Evolutionary conservation across 2,888 invertebrate genomes (phyloP).

Genomic region (Calliphora vomitoria): DNA sequence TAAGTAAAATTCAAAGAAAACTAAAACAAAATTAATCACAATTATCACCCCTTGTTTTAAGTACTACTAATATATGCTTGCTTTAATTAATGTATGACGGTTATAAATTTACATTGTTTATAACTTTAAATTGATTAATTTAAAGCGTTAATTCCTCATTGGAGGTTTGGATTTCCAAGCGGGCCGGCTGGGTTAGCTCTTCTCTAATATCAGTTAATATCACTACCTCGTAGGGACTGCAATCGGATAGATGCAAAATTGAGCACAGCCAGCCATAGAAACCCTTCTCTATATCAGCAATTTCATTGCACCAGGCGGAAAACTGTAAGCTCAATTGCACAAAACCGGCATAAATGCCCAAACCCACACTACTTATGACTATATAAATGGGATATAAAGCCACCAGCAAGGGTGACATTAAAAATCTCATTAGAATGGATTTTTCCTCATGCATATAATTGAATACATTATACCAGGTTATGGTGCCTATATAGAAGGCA

Average conservation of each 20-base stretch:
- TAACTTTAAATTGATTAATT: constrained; percentile 19
- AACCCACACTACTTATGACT: constrained; percentile 87
- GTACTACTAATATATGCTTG: not conserved
- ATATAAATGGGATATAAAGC: constrained; percentile 90
- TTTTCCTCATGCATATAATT: constrained; percentile 89
- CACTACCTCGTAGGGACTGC: constrained; percentile 89
- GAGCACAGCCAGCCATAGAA: constrained; percentile 92
- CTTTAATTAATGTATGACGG: constrained; percentile 58
- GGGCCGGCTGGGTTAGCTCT: constrained; percentile 71
- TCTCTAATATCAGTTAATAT: constrained; percentile 86
- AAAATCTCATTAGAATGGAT: constrained; percentile 87
- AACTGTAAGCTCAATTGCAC: constrained; percentile 89
- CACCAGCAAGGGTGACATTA: constrained; percentile 89
- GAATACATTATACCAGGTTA: constrained; percentile 92
- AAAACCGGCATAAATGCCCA: constrained; percentile 89
- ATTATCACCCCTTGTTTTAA: constrained; percentile 57
- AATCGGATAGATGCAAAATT: constrained; percentile 88
- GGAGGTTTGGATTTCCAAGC: constrained; percentile 83
- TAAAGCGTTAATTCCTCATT: constrained; percentile 84
- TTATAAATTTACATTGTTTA: constrained; percentile 17
- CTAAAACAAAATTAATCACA: constrained; percentile 39
- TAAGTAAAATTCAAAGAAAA: constrained; percentile 25
- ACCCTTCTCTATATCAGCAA: constrained; percentile 91
- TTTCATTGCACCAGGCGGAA: constrained; percentile 89
- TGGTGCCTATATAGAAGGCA: constrained; percentile 90